Evolutionary conservation across 2,888 invertebrate species (phyloP).

Genomic region (Scaptomyza polygonia): DNA sequence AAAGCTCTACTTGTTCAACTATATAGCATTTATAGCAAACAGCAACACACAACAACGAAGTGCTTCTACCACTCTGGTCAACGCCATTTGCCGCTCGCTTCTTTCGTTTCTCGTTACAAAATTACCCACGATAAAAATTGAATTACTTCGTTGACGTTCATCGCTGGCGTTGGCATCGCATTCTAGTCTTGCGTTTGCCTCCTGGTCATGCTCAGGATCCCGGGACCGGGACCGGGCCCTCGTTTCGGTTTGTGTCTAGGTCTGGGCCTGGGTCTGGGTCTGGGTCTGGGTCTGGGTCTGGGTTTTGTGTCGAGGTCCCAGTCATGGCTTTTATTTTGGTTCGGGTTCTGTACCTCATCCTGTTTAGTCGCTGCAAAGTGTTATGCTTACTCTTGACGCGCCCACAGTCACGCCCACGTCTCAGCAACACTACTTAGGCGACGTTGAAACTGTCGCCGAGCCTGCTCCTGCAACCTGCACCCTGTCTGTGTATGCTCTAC

Average conservation of each 20-base stretch:
- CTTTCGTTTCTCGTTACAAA: constrained; percentile 81
- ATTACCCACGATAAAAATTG: constrained; percentile 83
- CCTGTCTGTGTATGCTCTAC: constrained; percentile 15
- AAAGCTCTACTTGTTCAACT: constrained; percentile 54
- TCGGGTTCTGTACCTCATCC: background rate
- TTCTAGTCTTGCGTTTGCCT: constrained; percentile 43
- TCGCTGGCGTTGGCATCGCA: constrained; percentile 35
- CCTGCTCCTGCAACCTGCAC: constrained; percentile 38
- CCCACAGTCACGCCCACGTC: constrained; percentile 58
- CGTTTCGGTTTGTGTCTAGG: constrained; percentile 2
- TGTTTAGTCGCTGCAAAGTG: constrained; percentile 68
- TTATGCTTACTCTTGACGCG: constrained; percentile 72
- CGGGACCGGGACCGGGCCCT: constrained; percentile 13
- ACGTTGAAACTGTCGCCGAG: constrained; percentile 72
- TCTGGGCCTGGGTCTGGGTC: background rate
- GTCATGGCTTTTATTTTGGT: constrained; percentile 1
- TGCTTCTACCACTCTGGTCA: constrained; percentile 30
- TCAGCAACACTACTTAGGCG: constrained; percentile 64
- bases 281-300: constrained; percentile 11
- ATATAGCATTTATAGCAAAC: constrained; percentile 40
- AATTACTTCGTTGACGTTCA: constrained; percentile 79
- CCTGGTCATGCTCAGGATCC: constrained; percentile 44
- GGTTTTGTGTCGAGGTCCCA: constrained; percentile 7
- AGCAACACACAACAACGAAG: constrained; percentile 1
- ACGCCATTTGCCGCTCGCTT: constrained; percentile 58